These are phyloP conservation scores for Drosophila ercepeae DNA, from an alignment of 1,140 invertebrate genomes.

Conservation along the genomic window DNA sequence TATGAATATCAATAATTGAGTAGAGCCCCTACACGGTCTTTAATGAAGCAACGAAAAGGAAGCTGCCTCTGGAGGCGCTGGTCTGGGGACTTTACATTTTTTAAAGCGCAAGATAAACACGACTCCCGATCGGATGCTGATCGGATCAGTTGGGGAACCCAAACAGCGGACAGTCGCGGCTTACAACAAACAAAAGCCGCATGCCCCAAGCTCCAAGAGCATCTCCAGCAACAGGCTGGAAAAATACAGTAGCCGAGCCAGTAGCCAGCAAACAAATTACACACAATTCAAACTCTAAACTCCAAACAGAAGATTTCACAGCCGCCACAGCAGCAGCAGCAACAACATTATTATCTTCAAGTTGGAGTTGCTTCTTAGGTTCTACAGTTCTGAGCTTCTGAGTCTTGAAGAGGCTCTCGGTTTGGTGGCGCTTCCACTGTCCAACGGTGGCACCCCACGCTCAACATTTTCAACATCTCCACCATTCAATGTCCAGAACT, in stretches of 20 bases:
- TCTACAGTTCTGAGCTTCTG: too few species aligned
- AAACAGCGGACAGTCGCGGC: constrained; percentile 51
- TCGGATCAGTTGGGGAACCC: constrained; percentile 48
- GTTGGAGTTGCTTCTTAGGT: constrained; percentile 21
- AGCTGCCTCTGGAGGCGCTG: not conserved
- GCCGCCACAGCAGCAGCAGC: constrained; percentile 57
- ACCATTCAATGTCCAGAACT: constrained; percentile 5
- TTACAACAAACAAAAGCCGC: constrained; percentile 67
- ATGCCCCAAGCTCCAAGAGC: not conserved
- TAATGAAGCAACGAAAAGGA: constrained; percentile 31
- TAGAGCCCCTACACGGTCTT: constrained; percentile 16
- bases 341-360: constrained; percentile 74
- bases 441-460: constrained; percentile 60
- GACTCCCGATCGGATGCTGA: constrained; percentile 58
- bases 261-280: constrained; percentile 81
- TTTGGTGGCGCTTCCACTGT: constrained; percentile 63
- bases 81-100: constrained; percentile 47
- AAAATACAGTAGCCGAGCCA: constrained; percentile 76
- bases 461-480: constrained; percentile 5
- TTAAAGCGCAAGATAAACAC: constrained; percentile 73
- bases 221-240: not conserved
- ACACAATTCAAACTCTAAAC: constrained; percentile 80
- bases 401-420: too few species aligned
- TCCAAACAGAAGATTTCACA: constrained; percentile 79
- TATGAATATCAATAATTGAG: constrained; percentile 50